A percentile compares a stretch with the other conserved stretches of the same genome.
These are phyloP conservation scores for Epinotia ramella DNA, from an alignment of 2,888 invertebrate species.

Conservation along the genomic window DNA sequence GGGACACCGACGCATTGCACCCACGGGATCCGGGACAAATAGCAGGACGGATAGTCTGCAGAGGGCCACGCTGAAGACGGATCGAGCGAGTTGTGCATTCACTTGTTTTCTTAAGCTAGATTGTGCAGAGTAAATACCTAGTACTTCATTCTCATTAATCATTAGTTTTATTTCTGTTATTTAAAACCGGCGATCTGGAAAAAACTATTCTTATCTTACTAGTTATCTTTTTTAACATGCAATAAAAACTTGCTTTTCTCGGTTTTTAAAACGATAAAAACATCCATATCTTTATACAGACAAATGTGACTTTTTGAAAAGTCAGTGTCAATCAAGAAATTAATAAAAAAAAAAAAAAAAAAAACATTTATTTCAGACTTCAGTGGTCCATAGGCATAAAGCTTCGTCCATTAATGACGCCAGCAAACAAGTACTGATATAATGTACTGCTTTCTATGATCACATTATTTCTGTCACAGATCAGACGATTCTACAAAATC, in stretches of 20 bases:
- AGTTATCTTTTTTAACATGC: too few species aligned
- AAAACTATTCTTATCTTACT: not conserved
- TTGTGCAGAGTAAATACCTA: not conserved
- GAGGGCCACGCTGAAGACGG: constrained; percentile 25
- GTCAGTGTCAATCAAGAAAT: not conserved
- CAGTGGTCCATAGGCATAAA: too few species aligned
- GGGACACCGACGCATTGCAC: constrained; percentile 79
- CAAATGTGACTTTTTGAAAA: too few species aligned
- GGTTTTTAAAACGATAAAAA: too few species aligned
- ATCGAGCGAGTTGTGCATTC: constrained; percentile 24
- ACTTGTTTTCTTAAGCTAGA: constrained; percentile 2
- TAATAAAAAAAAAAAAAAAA: too few species aligned
- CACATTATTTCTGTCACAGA: not conserved
- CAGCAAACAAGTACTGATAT: not conserved
- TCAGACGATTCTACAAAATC: not conserved
- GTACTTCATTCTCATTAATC: too few species aligned
- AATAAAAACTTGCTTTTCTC: too few species aligned
- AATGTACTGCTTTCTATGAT: not conserved
- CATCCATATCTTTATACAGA: too few species aligned
- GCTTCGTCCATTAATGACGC: not conserved
- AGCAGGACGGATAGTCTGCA: constrained; percentile 47
- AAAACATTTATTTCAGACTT: too few species aligned
- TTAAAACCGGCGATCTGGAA: not conserved
- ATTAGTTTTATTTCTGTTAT: not conserved
- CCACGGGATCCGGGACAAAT: constrained; percentile 69